Base-by-base conservation (phyloP, 2,888 invertebrate genomes). In the Litoditis marina region DNA sequence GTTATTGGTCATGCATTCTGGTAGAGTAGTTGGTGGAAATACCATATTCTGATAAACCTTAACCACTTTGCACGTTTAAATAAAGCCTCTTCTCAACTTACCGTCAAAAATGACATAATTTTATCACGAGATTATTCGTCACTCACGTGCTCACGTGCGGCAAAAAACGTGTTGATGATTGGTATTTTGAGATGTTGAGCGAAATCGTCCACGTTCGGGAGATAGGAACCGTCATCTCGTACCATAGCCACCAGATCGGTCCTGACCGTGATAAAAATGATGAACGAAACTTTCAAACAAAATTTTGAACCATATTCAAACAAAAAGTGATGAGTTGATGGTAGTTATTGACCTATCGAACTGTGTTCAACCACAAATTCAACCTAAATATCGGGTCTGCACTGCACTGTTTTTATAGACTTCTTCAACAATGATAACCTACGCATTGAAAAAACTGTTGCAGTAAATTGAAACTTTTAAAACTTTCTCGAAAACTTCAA, bases 141-240 rank as follows among this genome's bases (percentile, higher is more conserved):
- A 28, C 25, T 44, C 32, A 74, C 71, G 19, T 53, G 39, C 22
- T 56, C 56, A 8, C 46, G 39, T 11, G 64, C 53, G 3, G 74
- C 65, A 50, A 76, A 74, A 53, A 69, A 78, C 0, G 79, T 74
- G 60, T 77, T 75, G 46, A 79, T 64, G 47, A 74, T 66, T 16
- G 79, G 79, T 1, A 79, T 56, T 22, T 66, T 55, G n/a, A 79
- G 64, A 50, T 76, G 76, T 2, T 63, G 47, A 25, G 71, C 66
- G 27, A 78, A 74, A 22, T 73, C 61, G 56, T 79, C 77, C 1
- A 77, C 73, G 61, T 78, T 79, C 39, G 78, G 78, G 57, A 78
- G 61, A 57, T 73, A 66, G 0, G 74, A 66, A 1, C 66, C 63
- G 62, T 79, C 79, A 47, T 79, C 79, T 39, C 76, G 69, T 27